phyloP scores from a whole-genome alignment of 2,888 invertebrate species.

The Protonemura montana region DNA sequence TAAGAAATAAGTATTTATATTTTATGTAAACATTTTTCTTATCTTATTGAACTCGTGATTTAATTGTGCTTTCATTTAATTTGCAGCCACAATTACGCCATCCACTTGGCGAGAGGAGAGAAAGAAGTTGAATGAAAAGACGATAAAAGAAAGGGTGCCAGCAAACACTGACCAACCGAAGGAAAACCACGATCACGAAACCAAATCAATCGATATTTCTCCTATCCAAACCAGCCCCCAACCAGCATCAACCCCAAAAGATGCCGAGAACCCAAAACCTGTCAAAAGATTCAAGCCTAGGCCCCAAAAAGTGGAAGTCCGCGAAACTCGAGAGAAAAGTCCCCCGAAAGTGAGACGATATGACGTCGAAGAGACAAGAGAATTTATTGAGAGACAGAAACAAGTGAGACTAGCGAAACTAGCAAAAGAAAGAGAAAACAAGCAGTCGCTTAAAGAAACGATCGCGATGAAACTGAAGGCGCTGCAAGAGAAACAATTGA shows the following conservation, averaged over 20 bases:
- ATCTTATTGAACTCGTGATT: neutral
- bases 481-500: slow-evolving; percentile 59
- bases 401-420: slow-evolving; percentile 60
- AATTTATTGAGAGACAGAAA: slow-evolving; percentile 66
- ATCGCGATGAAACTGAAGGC: slow-evolving; percentile 61
- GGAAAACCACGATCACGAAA: neutral
- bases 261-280: neutral
- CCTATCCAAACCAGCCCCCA: neutral
- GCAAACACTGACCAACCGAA: neutral
- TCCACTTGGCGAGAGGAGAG: slow-evolving; percentile 32
- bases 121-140: neutral
- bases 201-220: neutral
- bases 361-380: slow-evolving; percentile 62
- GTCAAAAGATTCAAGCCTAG: neutral
- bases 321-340: slow-evolving; percentile 9
- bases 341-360: slow-evolving; percentile 56
- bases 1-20: neutral
- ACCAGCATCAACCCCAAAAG: neutral
- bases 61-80: neutral
- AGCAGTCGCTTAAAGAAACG: slow-evolving; percentile 56
- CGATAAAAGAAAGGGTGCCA: neutral
- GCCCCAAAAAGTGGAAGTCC: neutral
- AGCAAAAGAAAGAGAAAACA: slow-evolving; percentile 55
- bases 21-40: neutral
- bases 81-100: slow-evolving; percentile 36